phyloP scores from a whole-genome alignment of 2,888 invertebrate genomes.

The Tinea trinotella region DNA sequence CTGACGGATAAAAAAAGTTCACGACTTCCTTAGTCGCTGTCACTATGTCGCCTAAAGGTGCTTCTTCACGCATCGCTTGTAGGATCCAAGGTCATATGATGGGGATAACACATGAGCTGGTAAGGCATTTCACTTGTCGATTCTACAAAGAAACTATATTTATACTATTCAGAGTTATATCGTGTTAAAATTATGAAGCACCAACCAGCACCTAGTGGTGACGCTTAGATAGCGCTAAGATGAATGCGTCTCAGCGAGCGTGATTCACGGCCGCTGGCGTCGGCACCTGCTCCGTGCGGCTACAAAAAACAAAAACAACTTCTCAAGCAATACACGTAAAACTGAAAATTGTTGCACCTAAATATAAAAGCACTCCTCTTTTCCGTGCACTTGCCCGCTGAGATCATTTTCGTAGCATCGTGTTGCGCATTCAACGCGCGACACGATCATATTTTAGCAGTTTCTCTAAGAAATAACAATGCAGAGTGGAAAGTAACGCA shows the following conservation, averaged over 20 bases:
- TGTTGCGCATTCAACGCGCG: conserved; percentile 38
- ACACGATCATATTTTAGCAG: conserved; percentile 60
- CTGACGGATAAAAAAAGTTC: too few species aligned
- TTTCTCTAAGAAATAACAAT: conserved; percentile 61
- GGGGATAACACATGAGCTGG: too few species aligned
- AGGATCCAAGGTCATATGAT: too few species aligned
- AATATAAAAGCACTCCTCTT: conserved; percentile 6
- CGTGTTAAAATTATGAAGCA: not conserved
- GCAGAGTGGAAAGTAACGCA: conserved; percentile 43
- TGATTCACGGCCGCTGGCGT: conserved; percentile 48
- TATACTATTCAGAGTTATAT: too few species aligned
- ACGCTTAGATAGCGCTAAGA: conserved; percentile 52
- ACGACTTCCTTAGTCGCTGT: too few species aligned
- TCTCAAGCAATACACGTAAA: conserved; percentile 27
- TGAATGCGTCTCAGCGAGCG: conserved; percentile 57
- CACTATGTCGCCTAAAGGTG: too few species aligned
- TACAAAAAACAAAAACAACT: conserved; percentile 26
- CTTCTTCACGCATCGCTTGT: too few species aligned
- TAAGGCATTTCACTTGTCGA: too few species aligned
- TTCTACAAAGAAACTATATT: too few species aligned
- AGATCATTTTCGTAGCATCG: conserved; percentile 45
- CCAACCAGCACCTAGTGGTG: conserved; percentile 25
- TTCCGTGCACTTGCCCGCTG: conserved; percentile 33
- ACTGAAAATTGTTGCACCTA: conserved; percentile 18
- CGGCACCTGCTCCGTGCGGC: conserved; percentile 47